Evolutionary conservation across 2,888 invertebrate species (phyloP), one percentile per base, ranked within the genome.

Genomic region (Callyntrura guangdongensis): DNA sequence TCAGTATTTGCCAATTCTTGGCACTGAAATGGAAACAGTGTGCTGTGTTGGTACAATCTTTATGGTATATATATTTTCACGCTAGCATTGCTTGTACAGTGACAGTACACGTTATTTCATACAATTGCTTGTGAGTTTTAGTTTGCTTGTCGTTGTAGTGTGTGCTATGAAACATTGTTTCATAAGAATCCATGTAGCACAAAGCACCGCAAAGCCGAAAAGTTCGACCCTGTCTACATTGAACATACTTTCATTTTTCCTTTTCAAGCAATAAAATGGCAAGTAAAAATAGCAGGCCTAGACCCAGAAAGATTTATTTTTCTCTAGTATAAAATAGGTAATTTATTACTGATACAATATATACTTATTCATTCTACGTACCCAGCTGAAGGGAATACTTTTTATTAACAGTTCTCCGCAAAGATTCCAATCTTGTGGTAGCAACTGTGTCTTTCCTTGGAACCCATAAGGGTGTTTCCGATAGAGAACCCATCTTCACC

Each of bases 371-470:
- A 4, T 47, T 69, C 45, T n/a, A 74, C 77, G n/a, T 91, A 94
- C 94, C 93, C 47, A 94, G 88, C 74, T 93, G 86, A 4, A 92
- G 79, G 11, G 92, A 92, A 89, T 93, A 92, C 49, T 93, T 94
- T 69, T 92, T 64, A 83, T 93, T 93, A 20, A 93, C 92, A 45
- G 69, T 45, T 85, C 91, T 93, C 53, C 93, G 56, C 27, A 94
- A 90, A 20, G 45, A 59, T 81, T 94, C 93, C 47, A 93, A 45
- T 74, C 92, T 86, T 12, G 92, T 86, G 22, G 83, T 83, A 47
- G 91, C 56, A 27, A 94, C 22, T 5, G 11, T 81, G 45, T 87
- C 91, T 64, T 89, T 79, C 53, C 88, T 82, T 17, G 94, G 93
- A 59, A 81, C 91, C 94, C 94, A 94, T 69, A 94, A 61, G 22